Base-by-base conservation (phyloP, 2,888 invertebrate genomes). In the Baronia brevicornis region DNA sequence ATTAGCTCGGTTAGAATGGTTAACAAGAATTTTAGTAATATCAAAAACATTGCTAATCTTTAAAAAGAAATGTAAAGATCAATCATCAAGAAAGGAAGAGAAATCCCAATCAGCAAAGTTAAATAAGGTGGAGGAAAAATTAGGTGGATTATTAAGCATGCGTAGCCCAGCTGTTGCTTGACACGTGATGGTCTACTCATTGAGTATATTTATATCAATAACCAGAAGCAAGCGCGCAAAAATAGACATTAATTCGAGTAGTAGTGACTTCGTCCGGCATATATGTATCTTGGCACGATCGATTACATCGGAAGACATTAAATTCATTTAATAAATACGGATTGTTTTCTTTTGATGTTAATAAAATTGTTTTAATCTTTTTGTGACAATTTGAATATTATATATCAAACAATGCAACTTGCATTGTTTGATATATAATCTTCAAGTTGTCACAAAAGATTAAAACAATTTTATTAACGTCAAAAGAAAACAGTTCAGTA, bases 151-250 rank as follows among this genome's bases (percentile, higher is more conserved):
- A 14, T 11, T 14, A 14, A 24, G 5, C 12, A 9, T n/a, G 3
- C 13, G 13, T 12, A 14, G 5, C 2, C 8, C 25, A 25, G 25
- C 13, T 3, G 8, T 5, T 2, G 7, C 2, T 22, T 11, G 11
- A 22, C 22, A 11, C 22, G 5, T n/a, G 6, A 7, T 10, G 6
- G 7, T 14, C 5, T 36, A 31, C 39, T 28, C 35, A 20, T 17
- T 8, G 14, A 9, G 47, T 46, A 44, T 38, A 36, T 44, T 40
- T 39, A 36, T 32, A 35, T 32, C 34, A 33, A 30, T 26, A 39
- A 35, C 39, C 50, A n/a, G n/a, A n/a, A n/a, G n/a, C n/a, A n/a
- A n/a, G 46, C 56, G 57, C 56, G 33, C 33, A 18, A 41, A 37
- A 41, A 37, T 33, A 37, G 28, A 36, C 13, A 14, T 12, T 17